Evolutionary conservation across 2,888 invertebrate species (phyloP).

Genomic region (Lymantria dispar): DNA sequence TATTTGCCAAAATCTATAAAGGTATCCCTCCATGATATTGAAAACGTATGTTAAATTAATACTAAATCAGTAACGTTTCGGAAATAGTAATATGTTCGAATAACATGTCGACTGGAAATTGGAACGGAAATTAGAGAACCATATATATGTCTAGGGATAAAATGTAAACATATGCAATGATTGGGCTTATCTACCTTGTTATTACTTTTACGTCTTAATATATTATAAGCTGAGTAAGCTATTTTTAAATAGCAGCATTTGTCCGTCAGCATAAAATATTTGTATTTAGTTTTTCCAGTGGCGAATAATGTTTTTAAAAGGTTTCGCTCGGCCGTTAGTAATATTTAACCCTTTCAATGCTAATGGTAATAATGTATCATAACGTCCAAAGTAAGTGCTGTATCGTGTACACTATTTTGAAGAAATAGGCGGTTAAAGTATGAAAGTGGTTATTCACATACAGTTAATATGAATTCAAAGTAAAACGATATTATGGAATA

Average conservation of each 20-base stretch:
- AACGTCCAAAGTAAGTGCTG: neutral
- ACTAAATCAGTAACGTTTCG: too few relatives aligned
- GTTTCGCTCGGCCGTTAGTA: neutral
- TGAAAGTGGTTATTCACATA: neutral
- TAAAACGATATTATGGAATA: neutral
- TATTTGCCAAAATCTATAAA: too few relatives aligned
- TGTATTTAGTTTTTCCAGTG: neutral
- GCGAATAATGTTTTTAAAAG: neutral
- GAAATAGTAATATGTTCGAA: constrained; percentile 15
- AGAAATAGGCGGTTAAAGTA: neutral
- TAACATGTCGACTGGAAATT: constrained; percentile 3
- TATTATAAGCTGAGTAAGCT: too few relatives aligned
- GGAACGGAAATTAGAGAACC: neutral
- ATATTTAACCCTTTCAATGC: neutral
- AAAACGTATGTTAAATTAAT: too few relatives aligned
- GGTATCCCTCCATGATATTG: too few relatives aligned
- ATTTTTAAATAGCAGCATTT: too few relatives aligned
- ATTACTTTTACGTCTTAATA: too few relatives aligned
- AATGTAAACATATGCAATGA: too few relatives aligned
- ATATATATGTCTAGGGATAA: too few relatives aligned
- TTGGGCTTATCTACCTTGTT: too few relatives aligned
- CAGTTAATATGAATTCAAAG: neutral
- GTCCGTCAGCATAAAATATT: neutral
- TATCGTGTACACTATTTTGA: neutral
- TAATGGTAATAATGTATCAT: neutral